These are phyloP conservation scores for Alviniconcha strummeri DNA, from an alignment of 2,888 invertebrate species.

Conservation along the genomic window DNA sequence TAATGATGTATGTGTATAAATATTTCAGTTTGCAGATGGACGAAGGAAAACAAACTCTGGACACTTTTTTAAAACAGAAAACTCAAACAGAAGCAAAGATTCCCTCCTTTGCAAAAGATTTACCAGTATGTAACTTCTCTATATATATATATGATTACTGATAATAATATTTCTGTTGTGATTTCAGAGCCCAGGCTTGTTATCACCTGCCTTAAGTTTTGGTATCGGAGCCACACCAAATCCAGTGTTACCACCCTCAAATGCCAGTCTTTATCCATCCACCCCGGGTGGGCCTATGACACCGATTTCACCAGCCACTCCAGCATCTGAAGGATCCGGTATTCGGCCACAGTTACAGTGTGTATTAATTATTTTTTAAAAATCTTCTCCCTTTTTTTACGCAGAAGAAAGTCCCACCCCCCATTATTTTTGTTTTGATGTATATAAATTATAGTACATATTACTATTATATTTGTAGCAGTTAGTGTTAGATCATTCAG, in stretches of 20 bases:
- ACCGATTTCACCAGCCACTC: conserved; percentile 79
- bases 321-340: conserved; percentile 87
- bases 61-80: neutral
- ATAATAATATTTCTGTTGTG: conserved; percentile 4
- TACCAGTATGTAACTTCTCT: neutral
- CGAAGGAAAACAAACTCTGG: neutral
- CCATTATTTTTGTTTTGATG: too few relatives aligned
- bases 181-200: conserved; percentile 63
- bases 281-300: conserved; percentile 83
- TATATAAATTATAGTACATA: too few relatives aligned
- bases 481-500: too few relatives aligned
- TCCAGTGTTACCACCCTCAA: conserved; percentile 66
- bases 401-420: neutral
- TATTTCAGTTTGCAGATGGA: neutral
- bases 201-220: conserved; percentile 60
- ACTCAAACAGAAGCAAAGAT: neutral
- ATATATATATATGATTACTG: neutral
- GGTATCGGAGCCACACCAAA: conserved; percentile 57
- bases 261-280: conserved; percentile 61
- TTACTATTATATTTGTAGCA: too few relatives aligned
- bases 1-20: too few relatives aligned
- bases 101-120: neutral
- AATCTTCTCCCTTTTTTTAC: neutral
- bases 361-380: conserved; percentile 49
- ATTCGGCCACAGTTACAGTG: conserved; percentile 95